Evolutionary conservation across 2,797 vertebrate species (phyloP).

Genomic region (Rachycentron canadum): DNA sequence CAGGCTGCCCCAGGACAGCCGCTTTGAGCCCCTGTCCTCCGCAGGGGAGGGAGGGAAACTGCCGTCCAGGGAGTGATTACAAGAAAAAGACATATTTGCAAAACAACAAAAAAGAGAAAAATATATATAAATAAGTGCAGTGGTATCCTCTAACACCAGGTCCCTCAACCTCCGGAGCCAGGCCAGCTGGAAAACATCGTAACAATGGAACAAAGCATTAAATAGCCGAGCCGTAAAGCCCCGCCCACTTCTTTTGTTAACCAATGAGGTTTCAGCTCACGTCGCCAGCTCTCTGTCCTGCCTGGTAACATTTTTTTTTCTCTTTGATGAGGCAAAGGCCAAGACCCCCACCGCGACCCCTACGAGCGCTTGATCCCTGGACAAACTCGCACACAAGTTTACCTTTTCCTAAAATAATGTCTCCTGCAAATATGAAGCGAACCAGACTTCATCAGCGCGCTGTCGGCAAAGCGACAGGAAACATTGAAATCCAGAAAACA

Average conservation of each 20-base stretch:
- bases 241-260: conserved; percentile 54
- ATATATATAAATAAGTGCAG: conserved; percentile 30
- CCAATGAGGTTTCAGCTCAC: conserved; percentile 73
- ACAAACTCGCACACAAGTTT: background rate
- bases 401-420: too few species aligned
- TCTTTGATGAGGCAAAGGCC: conserved; percentile 32
- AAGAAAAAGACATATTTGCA: conserved; percentile 67
- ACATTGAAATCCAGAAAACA: background rate
- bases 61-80: conserved; percentile 67
- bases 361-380: background rate
- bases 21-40: conserved; percentile 67
- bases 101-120: background rate
- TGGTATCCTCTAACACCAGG: background rate
- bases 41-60: conserved; percentile 77
- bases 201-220: conserved; percentile 80
- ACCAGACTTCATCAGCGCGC: background rate
- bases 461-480: background rate
- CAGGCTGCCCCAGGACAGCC: conserved; percentile 85
- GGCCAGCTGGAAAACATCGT: conserved; percentile 66
- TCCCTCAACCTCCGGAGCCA: conserved; percentile 6
- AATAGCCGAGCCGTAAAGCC: conserved; percentile 44
- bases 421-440: background rate
- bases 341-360: background rate
- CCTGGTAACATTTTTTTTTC: conserved; percentile 64
- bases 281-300: conserved; percentile 54